Evolutionary conservation across 2,888 invertebrate species (phyloP).

Genomic region (Scelioninae gen. 1): DNA sequence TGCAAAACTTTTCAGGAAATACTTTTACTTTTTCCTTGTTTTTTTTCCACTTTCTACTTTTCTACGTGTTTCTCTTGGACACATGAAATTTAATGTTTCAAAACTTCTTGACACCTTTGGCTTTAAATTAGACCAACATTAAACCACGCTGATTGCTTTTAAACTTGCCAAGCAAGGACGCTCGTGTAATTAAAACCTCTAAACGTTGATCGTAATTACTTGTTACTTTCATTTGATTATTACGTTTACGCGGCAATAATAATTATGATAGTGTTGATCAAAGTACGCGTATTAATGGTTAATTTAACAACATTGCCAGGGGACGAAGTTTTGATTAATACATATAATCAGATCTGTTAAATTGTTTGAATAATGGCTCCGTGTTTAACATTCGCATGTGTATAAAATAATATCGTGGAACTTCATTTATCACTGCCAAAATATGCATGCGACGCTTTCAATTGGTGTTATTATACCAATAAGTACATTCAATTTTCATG

Average conservation of each 20-base stretch:
- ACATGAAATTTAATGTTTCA: neutral
- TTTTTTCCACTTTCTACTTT: too few species aligned
- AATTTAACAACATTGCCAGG: too few species aligned
- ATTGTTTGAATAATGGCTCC: neutral
- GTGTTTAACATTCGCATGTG: neutral
- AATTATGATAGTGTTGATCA: too few species aligned
- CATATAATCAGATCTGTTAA: neutral
- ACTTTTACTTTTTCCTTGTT: too few species aligned
- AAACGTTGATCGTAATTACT: neutral
- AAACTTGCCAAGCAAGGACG: neutral
- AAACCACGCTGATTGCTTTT: neutral
- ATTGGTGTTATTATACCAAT: constrained; percentile 22
- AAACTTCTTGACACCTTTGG: constrained; percentile 1
- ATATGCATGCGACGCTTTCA: neutral
- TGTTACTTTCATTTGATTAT: neutral
- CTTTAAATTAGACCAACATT: neutral
- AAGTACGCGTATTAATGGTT: too few species aligned
- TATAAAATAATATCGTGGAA: neutral
- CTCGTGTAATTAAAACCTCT: neutral
- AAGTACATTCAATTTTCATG: constrained; percentile 14
- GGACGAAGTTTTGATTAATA: neutral
- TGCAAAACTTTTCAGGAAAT: too few species aligned
- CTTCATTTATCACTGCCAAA: neutral
- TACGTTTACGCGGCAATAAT: too few species aligned
- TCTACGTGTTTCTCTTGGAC: too few species aligned